phyloP scores from a whole-genome alignment of 2,797 vertebrate species.

The Sebastes kiyomatsui region DNA sequence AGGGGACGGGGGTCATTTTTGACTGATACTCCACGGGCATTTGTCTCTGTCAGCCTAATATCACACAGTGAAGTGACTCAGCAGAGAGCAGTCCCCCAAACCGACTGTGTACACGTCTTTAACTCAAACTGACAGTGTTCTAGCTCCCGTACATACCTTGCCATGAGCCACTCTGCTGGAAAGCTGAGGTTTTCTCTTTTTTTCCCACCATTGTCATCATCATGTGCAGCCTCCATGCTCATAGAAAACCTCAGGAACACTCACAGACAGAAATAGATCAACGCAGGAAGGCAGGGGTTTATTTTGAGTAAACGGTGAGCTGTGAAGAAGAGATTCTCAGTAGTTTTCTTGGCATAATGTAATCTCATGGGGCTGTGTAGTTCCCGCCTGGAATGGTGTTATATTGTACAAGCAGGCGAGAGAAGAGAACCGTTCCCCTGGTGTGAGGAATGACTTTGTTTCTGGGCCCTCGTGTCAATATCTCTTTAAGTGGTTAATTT shows the following conservation, averaged over 20 bases:
- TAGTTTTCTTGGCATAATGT: constrained; percentile 15
- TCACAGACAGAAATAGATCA: constrained; percentile 42
- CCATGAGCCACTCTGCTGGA: constrained; percentile 64
- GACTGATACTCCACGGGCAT: constrained; percentile 63
- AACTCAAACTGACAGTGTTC: constrained; percentile 74
- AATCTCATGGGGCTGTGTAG: background rate
- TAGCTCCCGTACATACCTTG: constrained; percentile 60
- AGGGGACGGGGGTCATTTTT: constrained; percentile 62
- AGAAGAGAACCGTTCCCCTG: background rate
- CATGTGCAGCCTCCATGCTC: constrained; percentile 5
- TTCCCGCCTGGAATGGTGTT: background rate
- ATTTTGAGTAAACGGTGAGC: constrained; percentile 26
- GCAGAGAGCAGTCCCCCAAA: constrained; percentile 56
- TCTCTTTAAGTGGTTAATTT: constrained; percentile 2
- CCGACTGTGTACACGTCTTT: constrained; percentile 41
- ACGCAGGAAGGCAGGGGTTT: constrained; percentile 23
- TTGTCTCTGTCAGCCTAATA: constrained; percentile 79
- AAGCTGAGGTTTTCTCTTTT: constrained; percentile 36
- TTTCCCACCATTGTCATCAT: constrained; percentile 21
- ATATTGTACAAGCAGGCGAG: background rate
- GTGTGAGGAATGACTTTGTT: constrained; percentile 7
- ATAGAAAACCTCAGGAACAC: constrained; percentile 17
- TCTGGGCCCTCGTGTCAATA: background rate
- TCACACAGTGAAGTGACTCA: constrained; percentile 75
- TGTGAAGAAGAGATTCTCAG: background rate